Evolutionary conservation across 1,140 invertebrate species (phyloP).

Genomic region (Apis cerana): DNA sequence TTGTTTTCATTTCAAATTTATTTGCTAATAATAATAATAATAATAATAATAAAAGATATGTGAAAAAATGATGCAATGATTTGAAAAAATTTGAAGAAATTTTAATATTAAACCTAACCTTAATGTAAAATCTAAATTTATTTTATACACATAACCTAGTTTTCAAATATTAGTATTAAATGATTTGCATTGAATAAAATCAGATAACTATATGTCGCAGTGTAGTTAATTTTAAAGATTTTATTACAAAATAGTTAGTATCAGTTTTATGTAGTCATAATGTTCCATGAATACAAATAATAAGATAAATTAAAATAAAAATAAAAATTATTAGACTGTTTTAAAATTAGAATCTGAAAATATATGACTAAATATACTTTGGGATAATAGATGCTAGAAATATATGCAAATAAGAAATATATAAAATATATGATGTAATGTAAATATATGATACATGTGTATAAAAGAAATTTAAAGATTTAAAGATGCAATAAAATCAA

Average conservation of each 20-base stretch:
- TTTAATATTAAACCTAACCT: not conserved
- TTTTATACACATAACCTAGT: constrained; percentile 12
- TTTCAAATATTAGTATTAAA: not conserved
- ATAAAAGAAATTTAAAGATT: constrained; percentile 27
- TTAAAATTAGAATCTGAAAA: not conserved
- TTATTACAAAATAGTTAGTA: not conserved
- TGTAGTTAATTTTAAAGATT: not conserved
- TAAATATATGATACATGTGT: constrained; percentile 15
- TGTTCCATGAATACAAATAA: not conserved
- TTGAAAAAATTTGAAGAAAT: not conserved
- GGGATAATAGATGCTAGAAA: not conserved
- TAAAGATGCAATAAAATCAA: constrained; percentile 13
- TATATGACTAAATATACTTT: constrained; percentile 3
- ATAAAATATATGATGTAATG: constrained; percentile 6
- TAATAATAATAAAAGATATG: no score
- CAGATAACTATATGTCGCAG: no score
- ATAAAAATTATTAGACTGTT: constrained; percentile 1
- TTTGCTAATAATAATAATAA: no score
- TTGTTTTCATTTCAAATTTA: no score
- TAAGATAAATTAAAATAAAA: constrained; percentile 1
- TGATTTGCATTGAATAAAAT: not conserved
- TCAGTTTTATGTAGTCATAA: not conserved
- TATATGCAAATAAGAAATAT: not conserved
- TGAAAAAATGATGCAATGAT: not conserved
- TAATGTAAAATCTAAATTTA: not conserved